phyloP scores from a whole-genome alignment of 2,797 vertebrate genomes.

The Enteromius viviparus region DNA sequence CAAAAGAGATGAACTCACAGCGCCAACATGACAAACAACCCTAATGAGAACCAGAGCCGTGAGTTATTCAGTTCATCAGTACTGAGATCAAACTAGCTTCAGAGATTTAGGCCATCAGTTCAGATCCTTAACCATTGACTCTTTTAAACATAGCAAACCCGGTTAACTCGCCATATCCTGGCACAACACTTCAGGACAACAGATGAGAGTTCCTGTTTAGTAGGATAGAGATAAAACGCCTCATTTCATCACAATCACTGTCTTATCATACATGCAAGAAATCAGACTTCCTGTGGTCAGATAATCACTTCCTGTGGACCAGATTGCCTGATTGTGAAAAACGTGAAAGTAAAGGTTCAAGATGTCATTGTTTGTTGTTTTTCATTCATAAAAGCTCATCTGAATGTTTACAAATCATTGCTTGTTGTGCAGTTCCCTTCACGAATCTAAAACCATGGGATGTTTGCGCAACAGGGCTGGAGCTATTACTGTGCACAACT shows the following conservation, averaged over 20 bases:
- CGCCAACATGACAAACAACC: constrained; percentile 59
- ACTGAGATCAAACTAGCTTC: constrained; percentile 3
- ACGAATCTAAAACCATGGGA: not conserved
- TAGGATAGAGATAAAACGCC: constrained; percentile 65
- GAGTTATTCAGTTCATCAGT: constrained; percentile 19
- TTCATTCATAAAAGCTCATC: not conserved
- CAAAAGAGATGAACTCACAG: constrained; percentile 60
- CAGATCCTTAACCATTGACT: not conserved
- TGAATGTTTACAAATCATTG: not conserved
- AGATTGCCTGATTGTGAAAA: constrained; percentile 62
- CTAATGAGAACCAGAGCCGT: constrained; percentile 66
- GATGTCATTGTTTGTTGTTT: not conserved
- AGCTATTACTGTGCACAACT: not conserved
- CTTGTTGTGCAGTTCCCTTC: constrained; percentile 1
- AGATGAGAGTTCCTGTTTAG: not conserved
- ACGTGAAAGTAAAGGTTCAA: not conserved
- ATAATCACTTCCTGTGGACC: constrained; percentile 62
- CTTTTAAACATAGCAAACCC: not conserved
- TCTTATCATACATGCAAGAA: constrained; percentile 55
- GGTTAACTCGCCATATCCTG: not conserved
- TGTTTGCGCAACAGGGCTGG: not conserved
- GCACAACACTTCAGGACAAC: not conserved
- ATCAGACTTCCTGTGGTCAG: constrained; percentile 71
- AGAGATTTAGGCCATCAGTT: not conserved
- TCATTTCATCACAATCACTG: constrained; percentile 69